Percentiles rank a stretch among this genome's conserved stretches.
Evolutionary conservation across 2,888 invertebrate genomes (phyloP).

Genomic region (Copidosoma aretas): DNA sequence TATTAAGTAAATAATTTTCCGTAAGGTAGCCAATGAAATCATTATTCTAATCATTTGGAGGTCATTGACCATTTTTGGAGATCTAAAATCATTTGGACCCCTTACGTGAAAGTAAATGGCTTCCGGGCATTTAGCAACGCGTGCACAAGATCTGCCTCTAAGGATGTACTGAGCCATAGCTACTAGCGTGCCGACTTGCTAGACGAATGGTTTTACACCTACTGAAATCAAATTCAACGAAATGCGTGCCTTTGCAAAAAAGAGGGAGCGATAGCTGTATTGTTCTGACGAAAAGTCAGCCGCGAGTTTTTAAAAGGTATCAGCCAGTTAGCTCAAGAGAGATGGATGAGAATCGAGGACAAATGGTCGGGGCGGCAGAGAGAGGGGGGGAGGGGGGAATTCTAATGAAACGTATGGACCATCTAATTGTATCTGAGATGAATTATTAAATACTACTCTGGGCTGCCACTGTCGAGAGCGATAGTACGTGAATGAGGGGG

Average conservation of each 20-base stretch:
- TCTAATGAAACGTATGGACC: conserved; percentile 62
- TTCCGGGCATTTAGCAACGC: too few relatives aligned
- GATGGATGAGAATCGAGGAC: not conserved
- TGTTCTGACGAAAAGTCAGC: conserved; percentile 25
- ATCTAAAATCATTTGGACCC: too few relatives aligned
- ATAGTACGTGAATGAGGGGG: too few relatives aligned
- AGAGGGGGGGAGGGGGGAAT: conserved; percentile 42
- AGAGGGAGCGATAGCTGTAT: not conserved
- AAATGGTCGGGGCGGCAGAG: too few relatives aligned
- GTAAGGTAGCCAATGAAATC: too few relatives aligned
- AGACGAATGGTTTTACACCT: conserved; percentile 22
- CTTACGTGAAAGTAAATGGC: too few relatives aligned
- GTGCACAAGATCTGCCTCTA: too few relatives aligned
- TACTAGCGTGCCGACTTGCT: not conserved
- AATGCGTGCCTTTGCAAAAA: conserved; percentile 21
- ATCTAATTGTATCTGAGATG: conserved; percentile 62
- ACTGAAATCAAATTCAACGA: conserved; percentile 34
- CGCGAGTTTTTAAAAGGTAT: not conserved
- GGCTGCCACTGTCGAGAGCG: conserved; percentile 46
- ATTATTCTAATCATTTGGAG: too few relatives aligned
- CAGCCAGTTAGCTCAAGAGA: conserved; percentile 3
- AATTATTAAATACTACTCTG: conserved; percentile 62
- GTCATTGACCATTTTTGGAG: too few relatives aligned
- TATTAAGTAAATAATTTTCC: too few relatives aligned
- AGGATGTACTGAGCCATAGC: too few relatives aligned